Evolutionary conservation across 2,797 vertebrate species (phyloP).

Genomic region (Petrocephalus sullivani): DNA sequence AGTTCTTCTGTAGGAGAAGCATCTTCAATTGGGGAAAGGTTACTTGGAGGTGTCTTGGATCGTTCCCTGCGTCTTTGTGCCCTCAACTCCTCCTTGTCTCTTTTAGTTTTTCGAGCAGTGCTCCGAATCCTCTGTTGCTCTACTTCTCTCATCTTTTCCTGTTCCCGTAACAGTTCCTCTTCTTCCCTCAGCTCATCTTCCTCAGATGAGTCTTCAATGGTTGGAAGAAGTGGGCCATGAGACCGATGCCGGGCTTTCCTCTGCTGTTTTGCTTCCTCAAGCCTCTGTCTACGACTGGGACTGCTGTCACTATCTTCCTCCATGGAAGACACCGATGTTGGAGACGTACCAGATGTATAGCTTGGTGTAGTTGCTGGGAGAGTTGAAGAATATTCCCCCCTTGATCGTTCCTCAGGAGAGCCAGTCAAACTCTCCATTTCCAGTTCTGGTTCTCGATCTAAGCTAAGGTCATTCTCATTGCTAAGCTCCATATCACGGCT

Average conservation of each 20-base stretch:
- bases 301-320: constrained; percentile 99
- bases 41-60: constrained; percentile 97
- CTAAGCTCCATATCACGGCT: constrained; percentile 81
- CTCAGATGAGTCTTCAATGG: constrained; percentile 97
- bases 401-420: constrained; percentile 91
- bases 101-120: constrained; percentile 91
- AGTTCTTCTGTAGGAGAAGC: constrained; percentile 97
- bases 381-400: constrained; percentile 94
- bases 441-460: constrained; percentile 85
- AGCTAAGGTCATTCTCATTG: constrained; percentile 74
- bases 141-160: constrained; percentile 97
- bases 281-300: constrained; percentile 88
- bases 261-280: constrained; percentile 97
- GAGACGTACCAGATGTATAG: constrained; percentile 95
- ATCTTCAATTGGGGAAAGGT: constrained; percentile 96
- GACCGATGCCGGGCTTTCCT: constrained; percentile 95
- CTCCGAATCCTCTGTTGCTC: constrained; percentile 97
- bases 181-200: constrained; percentile 97
- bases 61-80: constrained; percentile 93
- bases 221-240: constrained; percentile 91
- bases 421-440: constrained; percentile 99
- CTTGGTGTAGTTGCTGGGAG: constrained; percentile 93
- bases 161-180: constrained; percentile 92
- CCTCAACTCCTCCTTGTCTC: constrained; percentile 95
- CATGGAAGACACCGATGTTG: constrained; percentile 94